These are phyloP conservation scores for Macrotrachela quadricornifera DNA, from an alignment of 1,140 invertebrate genomes.

Conservation along the genomic window DNA sequence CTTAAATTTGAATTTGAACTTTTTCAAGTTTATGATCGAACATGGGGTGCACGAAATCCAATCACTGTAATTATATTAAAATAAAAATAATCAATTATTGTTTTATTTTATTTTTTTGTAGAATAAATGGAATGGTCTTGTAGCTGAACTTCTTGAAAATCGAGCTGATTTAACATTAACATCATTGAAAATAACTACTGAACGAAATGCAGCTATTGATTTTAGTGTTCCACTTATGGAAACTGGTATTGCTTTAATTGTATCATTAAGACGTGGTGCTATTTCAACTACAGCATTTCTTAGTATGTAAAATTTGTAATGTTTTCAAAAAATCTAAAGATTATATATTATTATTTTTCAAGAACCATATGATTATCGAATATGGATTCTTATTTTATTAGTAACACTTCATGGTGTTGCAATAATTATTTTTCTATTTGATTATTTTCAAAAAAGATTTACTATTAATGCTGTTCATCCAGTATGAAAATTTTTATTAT, in stretches of 20 bases:
- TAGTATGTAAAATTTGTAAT: conserved; percentile 32
- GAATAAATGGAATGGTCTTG: conserved; percentile 73
- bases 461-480: no score
- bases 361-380: conserved; percentile 92
- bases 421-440: conserved; percentile 86
- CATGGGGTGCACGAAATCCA: conserved; percentile 52
- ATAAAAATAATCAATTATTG: no score
- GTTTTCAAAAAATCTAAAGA: neutral
- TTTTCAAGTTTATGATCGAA: conserved; percentile 71
- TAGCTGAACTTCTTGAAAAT: conserved; percentile 68
- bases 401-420: conserved; percentile 89
- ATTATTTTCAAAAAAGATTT: conserved; percentile 41
- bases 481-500: no score
- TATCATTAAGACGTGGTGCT: conserved; percentile 85
- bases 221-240: conserved; percentile 94
- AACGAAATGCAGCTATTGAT: conserved; percentile 63
- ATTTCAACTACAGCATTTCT: conserved; percentile 96
- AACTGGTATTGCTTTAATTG: conserved; percentile 87
- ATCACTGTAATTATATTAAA: neutral
- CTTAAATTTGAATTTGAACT: conserved; percentile 86
- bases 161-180: conserved; percentile 86
- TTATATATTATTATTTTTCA: conserved; percentile 12
- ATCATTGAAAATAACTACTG: conserved; percentile 85
- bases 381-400: conserved; percentile 86
- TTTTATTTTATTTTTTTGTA: no score